phyloP scores from a whole-genome alignment of 2,888 invertebrate genomes.

The Pristionchus mayeri region DNA sequence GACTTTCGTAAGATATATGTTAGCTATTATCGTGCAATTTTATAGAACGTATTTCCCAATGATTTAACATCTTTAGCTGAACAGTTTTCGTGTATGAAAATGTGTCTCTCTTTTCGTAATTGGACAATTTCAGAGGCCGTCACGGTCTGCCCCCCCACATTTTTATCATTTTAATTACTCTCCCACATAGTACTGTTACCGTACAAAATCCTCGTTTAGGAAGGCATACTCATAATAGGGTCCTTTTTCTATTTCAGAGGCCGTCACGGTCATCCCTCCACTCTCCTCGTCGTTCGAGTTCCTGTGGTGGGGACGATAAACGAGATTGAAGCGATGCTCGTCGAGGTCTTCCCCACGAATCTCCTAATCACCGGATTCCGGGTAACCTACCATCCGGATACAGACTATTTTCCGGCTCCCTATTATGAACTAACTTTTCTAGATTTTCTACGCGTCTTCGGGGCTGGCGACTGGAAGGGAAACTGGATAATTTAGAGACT shows the following conservation, averaged over 20 bases:
- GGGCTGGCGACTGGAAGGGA: neutral
- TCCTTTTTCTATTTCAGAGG: neutral
- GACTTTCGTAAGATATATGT: too few relatives aligned
- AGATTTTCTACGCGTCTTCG: constrained; percentile 2
- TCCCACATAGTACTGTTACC: too few relatives aligned
- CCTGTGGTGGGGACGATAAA: neutral
- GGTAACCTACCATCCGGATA: neutral
- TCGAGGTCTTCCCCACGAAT: constrained; percentile 23
- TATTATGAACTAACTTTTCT: neutral
- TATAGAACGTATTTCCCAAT: too few relatives aligned
- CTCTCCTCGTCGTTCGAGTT: neutral
- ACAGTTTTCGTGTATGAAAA: too few relatives aligned
- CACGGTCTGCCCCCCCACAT: too few relatives aligned
- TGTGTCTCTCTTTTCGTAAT: too few relatives aligned
- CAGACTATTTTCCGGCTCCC: neutral
- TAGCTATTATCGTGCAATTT: too few relatives aligned
- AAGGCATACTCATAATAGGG: too few relatives aligned
- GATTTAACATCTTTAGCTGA: too few relatives aligned
- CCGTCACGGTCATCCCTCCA: neutral
- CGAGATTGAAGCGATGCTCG: constrained; percentile 6
- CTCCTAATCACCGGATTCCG: neutral
- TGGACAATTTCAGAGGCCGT: too few relatives aligned
- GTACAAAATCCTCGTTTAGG: too few relatives aligned
- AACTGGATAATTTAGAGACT: neutral
- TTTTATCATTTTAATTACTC: too few relatives aligned